A percentile compares a stretch with the other conserved stretches of the same genome.
These are phyloP conservation scores for Diadophis punctatus DNA, from an alignment of 2,113 vertebrate species.

Conservation along the genomic window DNA sequence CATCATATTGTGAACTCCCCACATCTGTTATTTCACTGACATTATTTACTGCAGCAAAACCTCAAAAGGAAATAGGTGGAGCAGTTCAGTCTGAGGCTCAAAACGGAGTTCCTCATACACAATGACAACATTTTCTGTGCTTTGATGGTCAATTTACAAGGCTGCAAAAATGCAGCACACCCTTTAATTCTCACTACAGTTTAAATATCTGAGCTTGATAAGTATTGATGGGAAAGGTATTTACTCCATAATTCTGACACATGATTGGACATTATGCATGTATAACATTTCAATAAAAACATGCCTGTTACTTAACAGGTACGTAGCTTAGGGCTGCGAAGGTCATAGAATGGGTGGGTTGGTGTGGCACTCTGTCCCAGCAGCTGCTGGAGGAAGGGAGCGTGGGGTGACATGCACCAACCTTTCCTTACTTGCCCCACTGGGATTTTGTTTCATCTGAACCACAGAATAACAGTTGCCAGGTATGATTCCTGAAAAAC, in stretches of 20 bases:
- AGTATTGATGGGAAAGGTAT: neutral
- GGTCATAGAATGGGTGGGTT: neutral
- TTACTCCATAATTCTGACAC: neutral
- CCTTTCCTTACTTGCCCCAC: neutral
- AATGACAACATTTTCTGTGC: neutral
- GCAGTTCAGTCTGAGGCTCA: neutral
- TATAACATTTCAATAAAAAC: neutral
- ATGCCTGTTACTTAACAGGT: neutral
- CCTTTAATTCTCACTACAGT: neutral
- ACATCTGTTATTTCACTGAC: neutral
- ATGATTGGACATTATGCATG: neutral
- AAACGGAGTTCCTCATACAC: neutral
- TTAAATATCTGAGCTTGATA: neutral
- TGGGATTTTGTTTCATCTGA: neutral
- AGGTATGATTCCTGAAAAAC: neutral
- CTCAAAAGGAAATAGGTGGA: constrained; percentile 12
- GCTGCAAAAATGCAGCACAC: neutral
- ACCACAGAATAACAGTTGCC: too few species aligned
- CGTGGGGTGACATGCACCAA: neutral
- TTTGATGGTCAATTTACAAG: neutral
- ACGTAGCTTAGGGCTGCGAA: neutral
- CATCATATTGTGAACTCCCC: neutral
- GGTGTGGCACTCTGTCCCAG: neutral
- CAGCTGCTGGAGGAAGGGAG: neutral
- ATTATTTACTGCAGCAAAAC: constrained; percentile 17